phyloP scores from a whole-genome alignment of 2,113 vertebrate species.

The Laticauda colubrina region DNA sequence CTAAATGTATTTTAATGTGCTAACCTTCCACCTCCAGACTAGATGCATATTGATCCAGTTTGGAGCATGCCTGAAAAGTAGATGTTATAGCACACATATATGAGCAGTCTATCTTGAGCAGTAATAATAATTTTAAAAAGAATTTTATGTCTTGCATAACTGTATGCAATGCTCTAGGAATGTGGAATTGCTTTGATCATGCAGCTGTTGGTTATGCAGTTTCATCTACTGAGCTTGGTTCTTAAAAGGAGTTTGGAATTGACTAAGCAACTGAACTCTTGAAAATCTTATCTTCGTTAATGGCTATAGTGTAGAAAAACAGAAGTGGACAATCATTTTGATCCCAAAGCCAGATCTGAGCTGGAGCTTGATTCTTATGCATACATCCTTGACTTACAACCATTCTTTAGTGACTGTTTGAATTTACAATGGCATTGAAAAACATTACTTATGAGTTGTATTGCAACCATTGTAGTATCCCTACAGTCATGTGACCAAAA shows the following conservation, averaged over 20 bases:
- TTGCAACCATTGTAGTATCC: neutral
- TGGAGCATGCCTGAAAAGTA: conserved; percentile 18
- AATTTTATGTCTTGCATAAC: conserved; percentile 4
- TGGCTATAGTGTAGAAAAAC: neutral
- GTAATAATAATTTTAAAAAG: conserved; percentile 2
- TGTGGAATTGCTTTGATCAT: neutral
- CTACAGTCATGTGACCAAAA: neutral
- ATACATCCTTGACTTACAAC: neutral
- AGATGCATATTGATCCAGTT: conserved; percentile 7
- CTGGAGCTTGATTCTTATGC: neutral
- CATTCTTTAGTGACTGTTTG: neutral
- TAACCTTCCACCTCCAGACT: conserved; percentile 47
- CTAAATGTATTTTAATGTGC: conserved; percentile 54
- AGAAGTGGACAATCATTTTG: neutral
- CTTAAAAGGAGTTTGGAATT: neutral
- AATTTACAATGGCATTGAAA: neutral
- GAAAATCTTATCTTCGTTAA: neutral
- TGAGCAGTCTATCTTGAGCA: neutral
- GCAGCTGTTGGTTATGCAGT: neutral
- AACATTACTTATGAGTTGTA: neutral
- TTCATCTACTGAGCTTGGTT: neutral
- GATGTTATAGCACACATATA: neutral
- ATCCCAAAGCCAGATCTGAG: neutral
- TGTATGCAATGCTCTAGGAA: neutral
- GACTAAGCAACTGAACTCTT: neutral